Evolutionary conservation across 1,140 invertebrate species (phyloP).

Genomic region (Drosophila subobscura): DNA sequence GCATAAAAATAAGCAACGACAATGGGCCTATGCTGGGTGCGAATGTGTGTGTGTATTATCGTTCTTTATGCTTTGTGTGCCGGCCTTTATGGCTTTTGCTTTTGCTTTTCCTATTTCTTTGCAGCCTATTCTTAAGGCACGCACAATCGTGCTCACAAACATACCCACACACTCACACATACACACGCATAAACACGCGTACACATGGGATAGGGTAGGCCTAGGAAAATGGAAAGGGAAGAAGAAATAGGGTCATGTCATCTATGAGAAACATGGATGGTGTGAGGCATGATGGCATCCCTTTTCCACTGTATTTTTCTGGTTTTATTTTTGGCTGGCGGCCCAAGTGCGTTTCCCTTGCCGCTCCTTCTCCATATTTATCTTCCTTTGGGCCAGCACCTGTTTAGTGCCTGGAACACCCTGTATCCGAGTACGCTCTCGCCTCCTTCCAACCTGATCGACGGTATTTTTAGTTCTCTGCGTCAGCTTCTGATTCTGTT

Average conservation of each 20-base stretch:
- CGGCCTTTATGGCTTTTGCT: conserved; percentile 53
- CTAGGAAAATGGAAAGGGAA: conserved; percentile 18
- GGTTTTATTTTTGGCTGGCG: conserved; percentile 45
- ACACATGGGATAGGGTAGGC: conserved; percentile 48
- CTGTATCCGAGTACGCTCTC: conserved; percentile 46
- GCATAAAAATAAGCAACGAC: conserved; percentile 44
- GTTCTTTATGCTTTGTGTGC: conserved; percentile 73
- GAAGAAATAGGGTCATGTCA: conserved; percentile 69
- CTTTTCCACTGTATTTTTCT: conserved; percentile 25
- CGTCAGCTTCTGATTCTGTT: conserved; percentile 55
- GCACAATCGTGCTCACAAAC: conserved; percentile 31
- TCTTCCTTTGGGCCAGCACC: conserved; percentile 42
- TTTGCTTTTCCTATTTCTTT: conserved; percentile 42
- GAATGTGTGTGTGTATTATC: conserved; percentile 52
- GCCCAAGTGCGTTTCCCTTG: conserved; percentile 24
- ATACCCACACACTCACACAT: conserved; percentile 34
- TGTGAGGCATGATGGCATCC: conserved; percentile 24
- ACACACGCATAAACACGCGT: conserved; percentile 28
- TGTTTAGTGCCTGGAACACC: conserved; percentile 54
- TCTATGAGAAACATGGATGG: conserved; percentile 28
- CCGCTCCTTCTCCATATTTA: conserved; percentile 1
- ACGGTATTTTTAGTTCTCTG: conserved; percentile 69
- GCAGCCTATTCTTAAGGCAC: conserved; percentile 63
- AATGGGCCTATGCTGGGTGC: conserved; percentile 32
- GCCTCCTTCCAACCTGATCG: conserved; percentile 52